Base-by-base conservation (phyloP, 2,888 invertebrate genomes). In the Dione juno region DNA sequence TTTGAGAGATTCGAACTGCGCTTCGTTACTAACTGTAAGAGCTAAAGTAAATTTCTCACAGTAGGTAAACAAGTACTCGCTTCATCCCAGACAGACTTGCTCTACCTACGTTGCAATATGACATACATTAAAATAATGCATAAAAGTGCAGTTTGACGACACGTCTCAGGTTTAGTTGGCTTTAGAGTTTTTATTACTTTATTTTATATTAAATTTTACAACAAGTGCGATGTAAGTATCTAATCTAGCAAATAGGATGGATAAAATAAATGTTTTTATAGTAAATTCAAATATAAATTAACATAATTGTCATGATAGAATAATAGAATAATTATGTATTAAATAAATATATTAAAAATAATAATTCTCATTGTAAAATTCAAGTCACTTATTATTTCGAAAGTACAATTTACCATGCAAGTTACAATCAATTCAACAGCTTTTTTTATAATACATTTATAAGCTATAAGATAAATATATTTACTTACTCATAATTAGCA, bases 91-190 rank as follows among this genome's bases (percentile, higher is more conserved):
- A 64, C 68, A 52, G 67, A 61, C 52, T 35, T 40, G 21, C 9
- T 16, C 45, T 21, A 63, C 63, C 63, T 54, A 63, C 35, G 41
- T 40, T 37, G 63, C 21, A 54, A 68, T 63, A 68, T 54, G 54
- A 53, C 53, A 63, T 28, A 21, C 53, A 66, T 66, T 52, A 54
- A 66, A 66, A 66, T 63, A 45, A 19, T 66, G 52, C 41, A 43
- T 54, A 66, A 66, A 54, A 66, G 53, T 53, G 53, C 28, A 53
- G 16, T 66, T 66, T 54, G 53, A 43, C n/a, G 48, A 53, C 65
- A 43, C 65, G 41, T 64, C 40, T 37, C 64, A 52, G 19, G 50
- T 52, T 64, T 40, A 64, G 40, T 50, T 64, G 40, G 48, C 8
- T 40, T 64, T 48, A 21, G n/a, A 61, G 61, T 35, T 45, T 61